Conservation (phyloP, 2,888 invertebrate species). For the Eupithecia exiguata region DNA sequence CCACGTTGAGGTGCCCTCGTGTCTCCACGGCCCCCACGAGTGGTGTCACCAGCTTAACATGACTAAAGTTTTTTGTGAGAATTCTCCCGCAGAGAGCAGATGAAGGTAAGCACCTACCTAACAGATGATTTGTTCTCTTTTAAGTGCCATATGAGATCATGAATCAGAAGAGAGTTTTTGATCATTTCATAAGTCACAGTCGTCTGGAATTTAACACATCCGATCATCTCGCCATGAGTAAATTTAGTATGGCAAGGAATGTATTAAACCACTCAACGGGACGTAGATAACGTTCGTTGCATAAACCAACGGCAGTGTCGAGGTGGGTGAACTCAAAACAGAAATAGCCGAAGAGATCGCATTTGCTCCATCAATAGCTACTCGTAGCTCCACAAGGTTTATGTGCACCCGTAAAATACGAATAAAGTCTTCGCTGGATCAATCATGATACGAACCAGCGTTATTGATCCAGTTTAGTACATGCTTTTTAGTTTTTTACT, state of each 20-base stretch:
- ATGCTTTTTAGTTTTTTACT: conserved; percentile 30
- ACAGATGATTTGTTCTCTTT: conserved; percentile 18
- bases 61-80: conserved; percentile 39
- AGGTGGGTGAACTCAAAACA: conserved; percentile 75
- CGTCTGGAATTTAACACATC: conserved; percentile 10
- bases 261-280: conserved; percentile 20
- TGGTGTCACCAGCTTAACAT: conserved; percentile 35
- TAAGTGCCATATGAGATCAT: conserved; percentile 26
- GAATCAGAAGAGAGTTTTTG: conserved; percentile 14
- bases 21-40: conserved; percentile 47
- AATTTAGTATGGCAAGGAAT: conserved; percentile 30
- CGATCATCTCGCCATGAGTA: conserved; percentile 14
- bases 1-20: conserved; percentile 50
- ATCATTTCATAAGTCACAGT: not conserved
- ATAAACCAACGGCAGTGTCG: conserved; percentile 63
- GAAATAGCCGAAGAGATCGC: conserved; percentile 69
- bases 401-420: conserved; percentile 45
- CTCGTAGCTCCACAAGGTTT: conserved; percentile 52
- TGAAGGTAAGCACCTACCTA: conserved; percentile 15
- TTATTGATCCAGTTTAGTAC: conserved; percentile 29
- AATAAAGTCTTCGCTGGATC: conserved; percentile 37
- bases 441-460: conserved; percentile 27
- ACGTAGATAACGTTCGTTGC: conserved; percentile 45
- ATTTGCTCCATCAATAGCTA: conserved; percentile 54
- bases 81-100: conserved; percentile 43